Evolutionary conservation across 2,888 invertebrate species (phyloP).

Genomic region (Lasius platythorax): DNA sequence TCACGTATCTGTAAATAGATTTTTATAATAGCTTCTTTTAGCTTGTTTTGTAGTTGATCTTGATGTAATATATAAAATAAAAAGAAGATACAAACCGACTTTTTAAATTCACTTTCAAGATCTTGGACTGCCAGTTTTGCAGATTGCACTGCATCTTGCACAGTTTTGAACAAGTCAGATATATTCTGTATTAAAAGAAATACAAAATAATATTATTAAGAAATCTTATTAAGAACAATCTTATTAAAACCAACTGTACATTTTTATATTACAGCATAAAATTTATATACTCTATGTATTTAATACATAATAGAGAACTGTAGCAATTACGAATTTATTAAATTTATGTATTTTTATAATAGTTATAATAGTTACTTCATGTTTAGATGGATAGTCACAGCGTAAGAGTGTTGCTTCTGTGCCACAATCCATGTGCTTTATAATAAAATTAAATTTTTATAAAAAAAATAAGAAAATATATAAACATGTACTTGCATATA

Average conservation of each 20-base stretch:
- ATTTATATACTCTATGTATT: background rate
- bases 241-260: too few species aligned
- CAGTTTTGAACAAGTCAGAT: slow-evolving; percentile 74
- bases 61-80: slow-evolving; percentile 3
- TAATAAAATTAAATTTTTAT: slow-evolving; percentile 22
- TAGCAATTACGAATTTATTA: background rate
- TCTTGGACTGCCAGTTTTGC: slow-evolving; percentile 75
- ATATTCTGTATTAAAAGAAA: slow-evolving; percentile 69
- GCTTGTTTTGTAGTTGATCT: background rate
- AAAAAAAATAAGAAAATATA: background rate
- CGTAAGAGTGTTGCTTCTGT: slow-evolving; percentile 59
- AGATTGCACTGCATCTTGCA: slow-evolving; percentile 76
- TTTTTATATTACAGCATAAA: slow-evolving; percentile 7
- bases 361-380: slow-evolving; percentile 64
- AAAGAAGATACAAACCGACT: slow-evolving; percentile 67
- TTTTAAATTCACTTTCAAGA: slow-evolving; percentile 74
- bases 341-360: slow-evolving; percentile 8
- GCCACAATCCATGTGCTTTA: slow-evolving; percentile 59
- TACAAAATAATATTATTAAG: slow-evolving; percentile 26
- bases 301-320: background rate
- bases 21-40: slow-evolving; percentile 4
- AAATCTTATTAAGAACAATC: background rate
- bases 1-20: slow-evolving; percentile 72
- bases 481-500: background rate
- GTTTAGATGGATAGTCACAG: slow-evolving; percentile 62